These are phyloP conservation scores for Agriopis leucophaearia DNA, from an alignment of 2,888 invertebrate species.

Conservation along the genomic window DNA sequence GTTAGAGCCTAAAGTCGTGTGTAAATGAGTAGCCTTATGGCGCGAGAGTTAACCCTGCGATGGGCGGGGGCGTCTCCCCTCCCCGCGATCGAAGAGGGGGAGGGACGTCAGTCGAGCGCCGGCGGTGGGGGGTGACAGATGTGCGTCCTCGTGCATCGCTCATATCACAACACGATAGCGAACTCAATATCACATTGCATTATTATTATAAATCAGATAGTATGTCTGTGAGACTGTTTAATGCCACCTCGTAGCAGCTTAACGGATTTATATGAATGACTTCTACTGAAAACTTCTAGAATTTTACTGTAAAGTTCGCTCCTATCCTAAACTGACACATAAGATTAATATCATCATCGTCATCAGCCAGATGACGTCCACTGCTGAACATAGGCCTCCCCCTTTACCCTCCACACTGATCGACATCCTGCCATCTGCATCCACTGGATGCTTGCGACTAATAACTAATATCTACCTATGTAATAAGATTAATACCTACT, in stretches of 20 bases:
- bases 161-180: conserved; percentile 79
- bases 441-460: too few relatives aligned
- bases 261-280: too few relatives aligned
- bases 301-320: too few relatives aligned
- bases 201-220: conserved; percentile 57
- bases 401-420: too few relatives aligned
- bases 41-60: conserved; percentile 49
- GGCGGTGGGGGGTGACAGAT: conserved; percentile 83
- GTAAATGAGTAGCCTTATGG: conserved; percentile 23
- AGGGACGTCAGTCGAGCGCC: conserved; percentile 69
- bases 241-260: not conserved
- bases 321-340: not conserved
- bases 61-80: conserved; percentile 64
- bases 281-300: too few relatives aligned
- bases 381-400: too few relatives aligned
- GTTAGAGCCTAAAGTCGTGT: conserved; percentile 53
- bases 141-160: conserved; percentile 70
- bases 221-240: conserved; percentile 3
- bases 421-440: too few relatives aligned
- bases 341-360: too few relatives aligned
- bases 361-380: too few relatives aligned
- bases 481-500: too few relatives aligned
- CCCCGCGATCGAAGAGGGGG: conserved; percentile 49
- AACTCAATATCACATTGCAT: conserved; percentile 74
- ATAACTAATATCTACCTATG: too few relatives aligned